phyloP scores from a whole-genome alignment of 2,113 vertebrate genomes.

The Saccopteryx bilineata region DNA sequence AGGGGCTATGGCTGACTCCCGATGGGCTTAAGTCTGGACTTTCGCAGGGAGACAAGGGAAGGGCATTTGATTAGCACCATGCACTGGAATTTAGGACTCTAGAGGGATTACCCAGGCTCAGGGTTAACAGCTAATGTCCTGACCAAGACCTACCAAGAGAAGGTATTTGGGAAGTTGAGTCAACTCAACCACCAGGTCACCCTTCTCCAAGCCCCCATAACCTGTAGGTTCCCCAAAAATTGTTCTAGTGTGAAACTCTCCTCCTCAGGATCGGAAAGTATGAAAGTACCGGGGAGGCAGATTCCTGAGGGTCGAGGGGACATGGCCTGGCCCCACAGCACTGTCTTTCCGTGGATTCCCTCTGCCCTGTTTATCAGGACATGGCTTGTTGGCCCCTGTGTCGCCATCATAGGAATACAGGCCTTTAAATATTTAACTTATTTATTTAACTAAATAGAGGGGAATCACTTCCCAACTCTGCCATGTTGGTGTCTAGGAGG shows the following conservation, averaged over 20 bases:
- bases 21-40: not conserved
- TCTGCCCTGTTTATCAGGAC: not conserved
- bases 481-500: not conserved
- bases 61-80: not conserved
- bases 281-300: not conserved
- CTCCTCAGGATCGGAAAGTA: not conserved
- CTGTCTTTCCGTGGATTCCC: not conserved
- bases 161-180: not conserved
- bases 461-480: conserved; percentile 18
- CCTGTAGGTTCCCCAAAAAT: not conserved
- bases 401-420: conserved; percentile 20
- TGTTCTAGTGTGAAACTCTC: conserved; percentile 19
- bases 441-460: conserved; percentile 78
- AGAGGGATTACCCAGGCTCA: not conserved
- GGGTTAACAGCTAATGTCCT: not conserved
- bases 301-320: not conserved
- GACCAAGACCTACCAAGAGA: not conserved
- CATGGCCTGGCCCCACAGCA: not conserved
- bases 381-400: not conserved
- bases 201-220: not conserved
- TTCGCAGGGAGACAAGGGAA: not conserved
- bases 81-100: conserved; percentile 61
- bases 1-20: not conserved
- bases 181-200: not conserved
- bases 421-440: conserved; percentile 82